Evolutionary conservation across 2,797 vertebrate genomes (phyloP), one percentile per base, ranked within the genome.

Genomic region (Gephyroberyx darwinii): DNA sequence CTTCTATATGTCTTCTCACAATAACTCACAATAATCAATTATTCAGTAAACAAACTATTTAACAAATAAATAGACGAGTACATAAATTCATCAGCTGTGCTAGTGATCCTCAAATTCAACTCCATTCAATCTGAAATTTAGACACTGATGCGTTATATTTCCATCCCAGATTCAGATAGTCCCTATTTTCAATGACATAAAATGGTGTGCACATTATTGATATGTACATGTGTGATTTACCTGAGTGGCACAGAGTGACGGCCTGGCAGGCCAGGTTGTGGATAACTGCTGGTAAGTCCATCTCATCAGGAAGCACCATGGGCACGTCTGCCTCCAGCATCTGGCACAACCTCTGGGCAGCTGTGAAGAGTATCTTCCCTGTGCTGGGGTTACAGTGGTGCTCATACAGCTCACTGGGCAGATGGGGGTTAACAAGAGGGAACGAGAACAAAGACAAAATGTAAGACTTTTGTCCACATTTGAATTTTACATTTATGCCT

Each of bases 181-280:
- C 13, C 48, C 16, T 41, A 56, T 57, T 56, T 60, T 54, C 9
- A 33, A 5, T 19, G 53, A 55, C 2, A 17, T 41, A 8, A 47
- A 48, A 54, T 7, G 12, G 12, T 14, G 35, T 60, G 6, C 54
- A 39, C 17, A 30, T 56, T 10, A n/a, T 2, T 47, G 2, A 60
- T 58, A 5, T 60, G 45, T 48, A 1, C 1, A 33, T 7, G 0
- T 35, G 51, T 66, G 89, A n/a, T 65, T 73, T 93, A 99, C 98
- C 96, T 72, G 94, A 87, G 59, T 95, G 93, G 82, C 98, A 98
- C 64, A 96, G 75, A 1, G 96, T 95, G 78, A 94, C 91, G 57
- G 98, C 96, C 60, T 96, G 96, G 85, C 94, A 95, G 3, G 96
- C 95, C 68, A 99, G 88, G 47, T 91, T 70, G 14, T 98, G 93